Base-by-base conservation (phyloP, 2,113 vertebrate species). In the Thinocorus orbignyianus region DNA sequence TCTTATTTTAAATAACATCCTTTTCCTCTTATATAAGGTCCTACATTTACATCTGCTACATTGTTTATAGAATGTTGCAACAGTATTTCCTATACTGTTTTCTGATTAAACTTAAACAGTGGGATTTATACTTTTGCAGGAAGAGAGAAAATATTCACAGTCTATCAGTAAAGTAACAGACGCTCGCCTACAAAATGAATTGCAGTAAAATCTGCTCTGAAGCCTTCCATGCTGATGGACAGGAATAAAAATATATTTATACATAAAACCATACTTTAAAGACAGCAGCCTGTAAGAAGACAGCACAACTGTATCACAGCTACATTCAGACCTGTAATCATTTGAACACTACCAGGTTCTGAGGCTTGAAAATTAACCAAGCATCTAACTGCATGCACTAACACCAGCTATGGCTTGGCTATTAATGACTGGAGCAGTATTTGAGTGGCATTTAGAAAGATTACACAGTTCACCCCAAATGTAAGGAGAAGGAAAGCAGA, bases 141-240 rank as follows among this genome's bases (percentile, higher is more conserved):
- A 88, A 91, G 23, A 48, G 11, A 24, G 41, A 79, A 88, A 48
- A 88, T 33, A 86, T 5, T 13, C 62, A 64, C 16, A 69, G 80
- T 39, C 57, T 66, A 54, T 18, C 48, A 86, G 49, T 41, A 71
- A 58, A 85, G 52, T 39, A 85, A 74, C 18, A 85, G 81, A 80
- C 0, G 0, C 13, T 42, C 0, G 1, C 49, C 80, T 80, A 80
- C 61, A 68, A 82, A 90, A 60, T 18, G 12, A 52, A 60, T 28
- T 10, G 58, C 6, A 23, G 39, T 31, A 89, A 82, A 81, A 88
- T 73, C 37, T 49, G 19, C 71, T 66, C 46, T 24, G 31, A 68
- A 81, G 39, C 39, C 48, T 58, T 73, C 31, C 15, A 35, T 35
- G 57, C 7, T 66, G 20, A 96, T 30, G 18, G 69, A 52, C 37